These are phyloP conservation scores for Streptopelia turtur DNA, from an alignment of 2,797 vertebrate species.

Conservation along the genomic window DNA sequence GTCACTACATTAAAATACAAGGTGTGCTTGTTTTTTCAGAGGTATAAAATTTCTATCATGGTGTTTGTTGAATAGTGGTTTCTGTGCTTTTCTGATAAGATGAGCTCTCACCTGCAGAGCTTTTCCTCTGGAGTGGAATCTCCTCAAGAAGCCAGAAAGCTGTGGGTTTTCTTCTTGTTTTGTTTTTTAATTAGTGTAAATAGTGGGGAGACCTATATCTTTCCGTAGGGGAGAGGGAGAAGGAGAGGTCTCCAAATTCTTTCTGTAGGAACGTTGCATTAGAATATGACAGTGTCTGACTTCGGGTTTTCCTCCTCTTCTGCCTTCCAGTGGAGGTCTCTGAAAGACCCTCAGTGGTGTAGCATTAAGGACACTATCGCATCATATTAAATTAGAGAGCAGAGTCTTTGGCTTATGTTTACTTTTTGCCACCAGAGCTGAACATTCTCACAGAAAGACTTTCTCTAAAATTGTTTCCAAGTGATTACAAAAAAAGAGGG, in stretches of 20 bases:
- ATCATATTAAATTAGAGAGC: neutral
- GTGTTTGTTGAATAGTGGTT: neutral
- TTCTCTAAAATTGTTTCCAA: neutral
- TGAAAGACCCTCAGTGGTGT: neutral
- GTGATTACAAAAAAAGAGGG: neutral
- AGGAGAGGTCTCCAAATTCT: neutral
- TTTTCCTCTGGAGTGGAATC: neutral
- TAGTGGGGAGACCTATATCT: neutral
- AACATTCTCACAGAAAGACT: neutral
- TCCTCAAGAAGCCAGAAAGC: neutral
- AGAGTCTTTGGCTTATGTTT: neutral
- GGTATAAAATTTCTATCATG: accelerated
- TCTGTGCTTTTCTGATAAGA: neutral
- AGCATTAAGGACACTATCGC: neutral
- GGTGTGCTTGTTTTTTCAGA: neutral
- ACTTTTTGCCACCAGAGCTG: neutral
- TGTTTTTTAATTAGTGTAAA: neutral
- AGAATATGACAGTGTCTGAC: neutral
- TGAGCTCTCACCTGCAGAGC: neutral
- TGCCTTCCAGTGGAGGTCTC: neutral
- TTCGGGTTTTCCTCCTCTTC: neutral
- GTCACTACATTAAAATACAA: neutral
- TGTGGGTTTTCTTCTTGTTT: neutral
- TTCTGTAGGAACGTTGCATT: neutral
- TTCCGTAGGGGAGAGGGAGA: neutral